Evolutionary conservation across 2,113 vertebrate species (phyloP).

Genomic region (Equus przewalskii): DNA sequence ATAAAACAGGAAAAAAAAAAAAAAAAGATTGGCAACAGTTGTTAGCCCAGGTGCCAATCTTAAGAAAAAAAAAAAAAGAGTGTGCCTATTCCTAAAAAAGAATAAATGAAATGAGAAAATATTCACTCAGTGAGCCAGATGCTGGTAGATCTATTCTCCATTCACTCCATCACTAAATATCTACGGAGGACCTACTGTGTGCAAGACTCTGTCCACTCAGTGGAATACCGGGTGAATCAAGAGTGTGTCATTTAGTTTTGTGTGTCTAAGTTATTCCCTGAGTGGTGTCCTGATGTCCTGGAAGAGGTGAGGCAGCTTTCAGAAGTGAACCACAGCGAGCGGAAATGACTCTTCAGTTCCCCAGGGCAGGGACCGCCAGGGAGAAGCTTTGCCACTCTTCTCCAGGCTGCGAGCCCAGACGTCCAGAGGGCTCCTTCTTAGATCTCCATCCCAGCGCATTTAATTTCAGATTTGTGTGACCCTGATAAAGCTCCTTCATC

Average conservation of each 20-base stretch:
- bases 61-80: no score
- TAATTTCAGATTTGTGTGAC: constrained; percentile 75
- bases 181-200: neutral
- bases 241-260: neutral
- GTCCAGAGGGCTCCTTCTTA: neutral
- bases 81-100: no score
- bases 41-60: no score
- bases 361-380: accelerated
- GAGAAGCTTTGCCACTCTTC: neutral
- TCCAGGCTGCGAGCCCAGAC: neutral
- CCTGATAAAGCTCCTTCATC: constrained; percentile 79
- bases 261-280: neutral
- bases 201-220: neutral
- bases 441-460: constrained; percentile 52
- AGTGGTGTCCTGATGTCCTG: neutral
- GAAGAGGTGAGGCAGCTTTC: neutral
- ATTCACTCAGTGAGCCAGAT: neutral
- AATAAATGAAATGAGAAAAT: neutral
- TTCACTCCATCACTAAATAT: neutral
- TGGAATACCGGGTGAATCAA: neutral
- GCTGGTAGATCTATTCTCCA: neutral
- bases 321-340: neutral
- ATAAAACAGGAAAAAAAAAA: no score
- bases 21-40: no score
- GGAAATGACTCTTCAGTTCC: neutral